phyloP scores from a whole-genome alignment of 2,797 vertebrate genomes.

The Coregonus ussuriensis region DNA sequence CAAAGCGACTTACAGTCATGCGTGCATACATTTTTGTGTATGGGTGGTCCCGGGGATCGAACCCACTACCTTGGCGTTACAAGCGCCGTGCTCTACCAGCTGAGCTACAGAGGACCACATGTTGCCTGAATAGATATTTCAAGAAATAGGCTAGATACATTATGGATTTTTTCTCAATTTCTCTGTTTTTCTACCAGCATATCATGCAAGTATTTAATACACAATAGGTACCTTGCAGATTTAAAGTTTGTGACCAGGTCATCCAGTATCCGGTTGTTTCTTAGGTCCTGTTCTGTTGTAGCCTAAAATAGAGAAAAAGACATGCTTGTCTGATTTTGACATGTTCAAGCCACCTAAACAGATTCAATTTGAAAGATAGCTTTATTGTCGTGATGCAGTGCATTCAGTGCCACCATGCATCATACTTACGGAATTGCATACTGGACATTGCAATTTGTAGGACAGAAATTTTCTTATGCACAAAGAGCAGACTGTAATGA shows the following conservation, averaged over 20 bases:
- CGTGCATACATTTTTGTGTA: too few relatives aligned
- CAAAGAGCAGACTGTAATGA: constrained; percentile 89
- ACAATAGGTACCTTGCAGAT: constrained; percentile 81
- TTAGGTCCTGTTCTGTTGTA: constrained; percentile 85
- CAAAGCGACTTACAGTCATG: too few relatives aligned
- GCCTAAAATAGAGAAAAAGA: constrained; percentile 72
- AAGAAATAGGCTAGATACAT: too few relatives aligned
- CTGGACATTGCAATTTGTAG: constrained; percentile 90
- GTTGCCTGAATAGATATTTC: too few relatives aligned
- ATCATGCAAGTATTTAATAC: background rate
- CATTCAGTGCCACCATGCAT: background rate
- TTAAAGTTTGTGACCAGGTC: constrained; percentile 86
- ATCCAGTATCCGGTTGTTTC: constrained; percentile 89
- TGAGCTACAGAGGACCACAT: too few relatives aligned
- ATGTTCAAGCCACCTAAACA: background rate
- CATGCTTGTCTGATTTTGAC: background rate
- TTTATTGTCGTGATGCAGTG: background rate
- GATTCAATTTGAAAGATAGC: background rate
- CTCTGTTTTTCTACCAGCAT: too few relatives aligned
- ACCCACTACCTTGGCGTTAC: too few relatives aligned
- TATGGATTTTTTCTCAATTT: too few relatives aligned
- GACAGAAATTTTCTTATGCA: constrained; percentile 94
- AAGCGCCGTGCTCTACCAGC: too few relatives aligned
- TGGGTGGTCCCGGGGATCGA: too few relatives aligned
- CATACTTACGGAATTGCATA: constrained; percentile 88